A percentile compares a stretch with the other conserved stretches of the same genome.
Conservation (phyloP, 2,888 invertebrate genomes). For the Chaitophorus viminalis region DNA sequence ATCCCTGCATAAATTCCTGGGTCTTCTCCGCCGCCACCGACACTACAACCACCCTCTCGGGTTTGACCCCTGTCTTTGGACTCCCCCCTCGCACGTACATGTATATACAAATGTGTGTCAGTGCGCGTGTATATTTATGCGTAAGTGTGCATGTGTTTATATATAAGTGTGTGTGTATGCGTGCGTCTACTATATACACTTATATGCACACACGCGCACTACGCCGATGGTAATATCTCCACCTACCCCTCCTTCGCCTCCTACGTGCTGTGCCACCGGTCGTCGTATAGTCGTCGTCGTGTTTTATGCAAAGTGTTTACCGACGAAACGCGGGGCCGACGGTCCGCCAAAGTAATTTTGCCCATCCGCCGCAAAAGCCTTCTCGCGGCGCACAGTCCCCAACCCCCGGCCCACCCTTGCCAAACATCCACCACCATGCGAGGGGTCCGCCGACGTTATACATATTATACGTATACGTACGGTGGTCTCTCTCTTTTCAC, state of each 20-base stretch:
- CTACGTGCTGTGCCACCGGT: not conserved
- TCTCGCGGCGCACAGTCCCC: constrained; percentile 10
- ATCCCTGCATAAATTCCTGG: constrained; percentile 54
- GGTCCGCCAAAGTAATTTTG: constrained; percentile 55
- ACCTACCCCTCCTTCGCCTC: not conserved
- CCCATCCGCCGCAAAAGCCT: constrained; percentile 52
- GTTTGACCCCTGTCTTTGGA: constrained; percentile 55
- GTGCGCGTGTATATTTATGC: not conserved
- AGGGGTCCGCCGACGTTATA: not conserved
- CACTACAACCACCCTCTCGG: constrained; percentile 43
- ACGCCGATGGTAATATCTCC: constrained; percentile 14
- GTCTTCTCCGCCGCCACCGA: constrained; percentile 41
- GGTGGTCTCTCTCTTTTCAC: constrained; percentile 25
- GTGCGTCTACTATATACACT: not conserved
- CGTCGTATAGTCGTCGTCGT: constrained; percentile 44
- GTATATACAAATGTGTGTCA: not conserved
- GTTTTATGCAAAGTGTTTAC: constrained; percentile 62
- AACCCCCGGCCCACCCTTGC: not conserved
- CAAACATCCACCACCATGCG: not conserved
- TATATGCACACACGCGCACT: not conserved
- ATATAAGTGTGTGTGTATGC: not conserved
- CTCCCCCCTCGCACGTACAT: not conserved
- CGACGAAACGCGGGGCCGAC: constrained; percentile 45
- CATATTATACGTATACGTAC: not conserved
- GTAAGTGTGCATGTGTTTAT: not conserved